Base-by-base conservation (phyloP, 2,113 vertebrate genomes). In the Gopherus evgoodei region DNA sequence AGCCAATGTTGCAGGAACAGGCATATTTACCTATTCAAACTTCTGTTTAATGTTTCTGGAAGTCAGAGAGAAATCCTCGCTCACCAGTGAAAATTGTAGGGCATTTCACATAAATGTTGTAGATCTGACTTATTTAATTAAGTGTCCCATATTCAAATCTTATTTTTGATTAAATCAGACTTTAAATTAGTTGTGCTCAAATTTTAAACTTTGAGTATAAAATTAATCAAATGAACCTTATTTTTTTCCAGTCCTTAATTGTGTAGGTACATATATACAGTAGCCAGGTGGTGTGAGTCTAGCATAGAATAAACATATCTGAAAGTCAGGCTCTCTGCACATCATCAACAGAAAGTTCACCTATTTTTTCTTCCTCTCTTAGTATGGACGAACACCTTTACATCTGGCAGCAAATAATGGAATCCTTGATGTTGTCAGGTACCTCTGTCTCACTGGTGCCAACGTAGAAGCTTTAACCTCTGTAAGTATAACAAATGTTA, bases 381-480 rank as follows among this genome's bases (percentile, higher is more conserved):
- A 99, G 99, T 99, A 98, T 31, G 99, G 99, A 89, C 98, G 98
- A 81, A 99, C 99, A 2, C 98, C 99, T 52, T 98, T 99, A 52
- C 99, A 99, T 94, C 97, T 99, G 83, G 99, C 99, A 14, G 98
- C 99, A 44, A 99, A 98, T 97, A 99, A 99, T 2, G 99, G 99
- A 49, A 98, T 99, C 95, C 98, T 99, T 2, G 99, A 99, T 84
- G 99, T 99, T 31, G 99, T 99, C 78, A 98, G 99, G 6, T 99
- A 99, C 90, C 99, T 99, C 79, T 99, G 99, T 93, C 98, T 99
- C 62, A 95, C 97, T 0, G 99, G 99, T 83, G 99, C 99, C 59
- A 99, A 98, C 5, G 99, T 99, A 62, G 99, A 99, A 59, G 98
- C 98, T 2, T 97, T 99, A 97, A 99, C 99, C 47, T 98, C 98